Conservation (phyloP, 2,113 vertebrate genomes). For the Microcebus murinus region DNA sequence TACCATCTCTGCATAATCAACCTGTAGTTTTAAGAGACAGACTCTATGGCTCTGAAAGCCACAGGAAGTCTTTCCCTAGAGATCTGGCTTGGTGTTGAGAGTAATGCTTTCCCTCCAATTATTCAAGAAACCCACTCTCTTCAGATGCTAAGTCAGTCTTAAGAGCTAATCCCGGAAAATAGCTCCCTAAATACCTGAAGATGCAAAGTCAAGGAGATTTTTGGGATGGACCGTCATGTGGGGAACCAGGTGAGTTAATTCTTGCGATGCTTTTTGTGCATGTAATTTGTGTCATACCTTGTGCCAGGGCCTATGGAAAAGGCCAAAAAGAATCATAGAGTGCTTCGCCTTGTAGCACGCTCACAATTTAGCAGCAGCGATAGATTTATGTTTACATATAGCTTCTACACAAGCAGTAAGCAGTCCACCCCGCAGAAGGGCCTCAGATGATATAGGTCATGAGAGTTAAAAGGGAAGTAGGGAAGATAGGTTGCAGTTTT, state of each 20-base stretch:
- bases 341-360: background rate
- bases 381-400: background rate
- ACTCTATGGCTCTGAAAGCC: background rate
- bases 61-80: background rate
- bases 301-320: background rate
- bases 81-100: background rate
- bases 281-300: background rate
- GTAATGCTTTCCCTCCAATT: background rate
- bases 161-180: background rate
- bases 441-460: background rate
- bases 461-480: background rate
- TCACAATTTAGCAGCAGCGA: background rate
- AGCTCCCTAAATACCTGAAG: background rate
- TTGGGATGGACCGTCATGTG: background rate
- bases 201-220: background rate
- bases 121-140: background rate
- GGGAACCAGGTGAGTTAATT: background rate
- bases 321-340: background rate
- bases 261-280: background rate
- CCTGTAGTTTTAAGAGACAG: background rate
- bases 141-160: background rate
- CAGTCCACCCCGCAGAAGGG: background rate
- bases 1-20: constrained; percentile 6
- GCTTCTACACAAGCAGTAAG: background rate
- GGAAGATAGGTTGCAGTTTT: background rate